These are phyloP conservation scores for Pissodes strobi DNA, from an alignment of 1,140 invertebrate species.

Conservation along the genomic window DNA sequence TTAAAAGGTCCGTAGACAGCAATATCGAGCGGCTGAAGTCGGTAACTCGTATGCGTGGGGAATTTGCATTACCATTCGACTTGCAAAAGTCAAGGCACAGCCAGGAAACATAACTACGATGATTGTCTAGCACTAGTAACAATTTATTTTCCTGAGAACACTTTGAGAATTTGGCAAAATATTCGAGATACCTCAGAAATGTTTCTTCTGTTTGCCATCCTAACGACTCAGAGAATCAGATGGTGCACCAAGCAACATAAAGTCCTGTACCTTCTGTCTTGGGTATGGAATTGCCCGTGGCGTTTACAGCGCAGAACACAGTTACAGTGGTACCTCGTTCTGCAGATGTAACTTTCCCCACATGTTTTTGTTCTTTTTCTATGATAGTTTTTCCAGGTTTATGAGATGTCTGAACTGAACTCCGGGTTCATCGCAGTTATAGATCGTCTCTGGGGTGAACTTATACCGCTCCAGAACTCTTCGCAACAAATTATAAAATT, in stretches of 20 bases:
- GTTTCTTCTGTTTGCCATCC: conserved; percentile 62
- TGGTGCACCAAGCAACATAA: conserved; percentile 47
- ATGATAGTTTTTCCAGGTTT: too few species aligned
- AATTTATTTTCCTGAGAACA: conserved; percentile 53
- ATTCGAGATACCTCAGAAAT: too few species aligned
- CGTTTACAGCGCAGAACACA: conserved; percentile 45
- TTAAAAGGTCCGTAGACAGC: conserved; percentile 55
- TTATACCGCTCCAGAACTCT: too few species aligned
- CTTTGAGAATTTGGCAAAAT: too few species aligned
- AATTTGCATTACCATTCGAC: too few species aligned
- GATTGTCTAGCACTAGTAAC: too few species aligned
- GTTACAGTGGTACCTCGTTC: conserved; percentile 51
- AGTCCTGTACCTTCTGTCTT: conserved; percentile 48
- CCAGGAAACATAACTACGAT: too few species aligned
- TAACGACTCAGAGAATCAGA: conserved; percentile 53
- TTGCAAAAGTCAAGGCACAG: too few species aligned
- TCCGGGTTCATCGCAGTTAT: too few species aligned
- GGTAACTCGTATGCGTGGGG: conserved; percentile 52
- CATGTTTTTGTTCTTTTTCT: conserved; percentile 18
- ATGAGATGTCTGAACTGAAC: too few species aligned
- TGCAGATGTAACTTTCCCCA: conserved; percentile 12
- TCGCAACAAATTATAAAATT: too few species aligned
- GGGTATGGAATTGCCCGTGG: conserved; percentile 49
- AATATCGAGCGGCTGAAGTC: conserved; percentile 53
- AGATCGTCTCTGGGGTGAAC: too few species aligned